Evolutionary conservation across 2,113 vertebrate genomes (phyloP).

Genomic region (Pluvialis apricaria): DNA sequence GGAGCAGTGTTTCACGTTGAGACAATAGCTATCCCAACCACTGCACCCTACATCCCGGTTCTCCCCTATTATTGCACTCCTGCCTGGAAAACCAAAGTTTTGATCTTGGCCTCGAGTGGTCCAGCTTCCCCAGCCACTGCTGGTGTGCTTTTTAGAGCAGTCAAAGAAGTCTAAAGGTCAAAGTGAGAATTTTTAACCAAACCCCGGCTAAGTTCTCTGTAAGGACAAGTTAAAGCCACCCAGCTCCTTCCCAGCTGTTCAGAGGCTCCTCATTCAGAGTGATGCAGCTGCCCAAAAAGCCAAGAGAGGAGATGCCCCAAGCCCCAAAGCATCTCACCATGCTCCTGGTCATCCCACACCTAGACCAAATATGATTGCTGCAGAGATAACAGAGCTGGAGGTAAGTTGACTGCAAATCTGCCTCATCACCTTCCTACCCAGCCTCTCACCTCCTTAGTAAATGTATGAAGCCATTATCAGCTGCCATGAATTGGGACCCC

Average conservation of each 20-base stretch:
- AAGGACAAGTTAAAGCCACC: not conserved
- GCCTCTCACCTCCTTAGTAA: not conserved
- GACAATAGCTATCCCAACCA: not conserved
- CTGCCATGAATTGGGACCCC: not conserved
- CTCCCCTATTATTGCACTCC: not conserved
- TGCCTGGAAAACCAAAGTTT: not conserved
- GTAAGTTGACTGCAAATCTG: not conserved
- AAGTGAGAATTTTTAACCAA: not conserved
- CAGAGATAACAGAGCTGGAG: not conserved
- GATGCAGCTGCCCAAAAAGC: not conserved
- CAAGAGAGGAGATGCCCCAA: not conserved
- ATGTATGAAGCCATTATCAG: not conserved
- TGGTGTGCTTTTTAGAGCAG: not conserved
- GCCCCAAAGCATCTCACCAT: rapidly evolving
- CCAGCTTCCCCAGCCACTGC: not conserved
- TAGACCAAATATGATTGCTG: not conserved
- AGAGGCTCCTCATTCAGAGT: not conserved
- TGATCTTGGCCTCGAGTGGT: rapidly evolving
- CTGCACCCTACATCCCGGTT: too few relatives aligned
- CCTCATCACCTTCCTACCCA: not conserved
- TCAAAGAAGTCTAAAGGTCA: not conserved
- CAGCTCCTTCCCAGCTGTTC: not conserved
- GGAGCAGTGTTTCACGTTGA: not conserved
- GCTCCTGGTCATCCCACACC: not conserved
- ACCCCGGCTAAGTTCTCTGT: not conserved